Evolutionary conservation across 2,888 invertebrate genomes (phyloP), one percentile per base, ranked within the genome.

Genomic region (Cheilosia scutellata): DNA sequence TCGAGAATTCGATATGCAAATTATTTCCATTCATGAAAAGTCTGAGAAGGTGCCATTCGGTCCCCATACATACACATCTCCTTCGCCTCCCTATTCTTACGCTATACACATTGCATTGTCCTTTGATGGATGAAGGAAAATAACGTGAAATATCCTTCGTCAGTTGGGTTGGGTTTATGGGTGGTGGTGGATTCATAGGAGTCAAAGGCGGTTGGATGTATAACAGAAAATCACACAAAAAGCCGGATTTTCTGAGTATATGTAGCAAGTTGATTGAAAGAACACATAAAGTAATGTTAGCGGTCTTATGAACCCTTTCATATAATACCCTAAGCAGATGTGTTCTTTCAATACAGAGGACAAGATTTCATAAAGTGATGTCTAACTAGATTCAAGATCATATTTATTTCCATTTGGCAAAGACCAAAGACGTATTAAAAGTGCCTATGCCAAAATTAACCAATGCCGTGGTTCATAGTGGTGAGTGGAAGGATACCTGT

Each of bases 81-180:
- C 9, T 20, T 29, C 11, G n/a, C 44, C 7, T 1, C 51, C n/a
- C 47, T 49, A 57, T 40, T 42, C 68, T 47, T 60, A 53, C 62
- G 49, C 57, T 16, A 27, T 44, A 29, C n/a, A 31, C 68, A 65
- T 72, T 49, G 70, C 75, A 75, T 80, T 84, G 84, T 84, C 80
- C 84, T 84, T 84, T 84, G 84, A 84, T 80, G 80, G 84, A 84
- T 80, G 84, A 84, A 80, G 84, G 79, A 75, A 75, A 84, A 57
- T 79, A 84, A 79, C 57, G 71, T 74, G 71, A 72, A 82, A 77
- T 77, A 82, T 83, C 62, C 68, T 63, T 78, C 49, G 65, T 27
- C 66, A 65, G 65, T 55, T 11, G 57, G 55, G 70, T 11, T 11
- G 37, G 9, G 3, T 3, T 37, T 37, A 2, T 27, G 16, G 47